Percentiles rank a stretch among this genome's conserved stretches.
phyloP scores from a whole-genome alignment of 2,797 vertebrate species.

The Brachymystax lenok region DNA sequence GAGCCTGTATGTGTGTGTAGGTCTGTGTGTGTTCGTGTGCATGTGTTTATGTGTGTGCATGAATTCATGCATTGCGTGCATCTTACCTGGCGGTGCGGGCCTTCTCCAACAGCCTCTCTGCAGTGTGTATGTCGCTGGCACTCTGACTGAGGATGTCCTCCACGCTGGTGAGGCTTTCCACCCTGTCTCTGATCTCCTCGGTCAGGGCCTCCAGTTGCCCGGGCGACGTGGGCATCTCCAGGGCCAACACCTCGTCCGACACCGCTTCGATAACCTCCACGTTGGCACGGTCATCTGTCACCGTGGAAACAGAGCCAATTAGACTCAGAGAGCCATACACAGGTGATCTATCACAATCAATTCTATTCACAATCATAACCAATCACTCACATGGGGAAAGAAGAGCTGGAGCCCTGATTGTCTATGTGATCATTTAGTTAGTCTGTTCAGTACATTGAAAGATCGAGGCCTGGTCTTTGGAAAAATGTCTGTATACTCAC shows the following conservation, averaged over 20 bases:
- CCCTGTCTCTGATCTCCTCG: constrained; percentile 85
- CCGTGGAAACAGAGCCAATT: not conserved
- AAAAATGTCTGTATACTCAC: constrained; percentile 59
- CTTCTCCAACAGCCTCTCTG: constrained; percentile 83
- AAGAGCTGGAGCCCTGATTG: too few relatives aligned
- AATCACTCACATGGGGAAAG: too few relatives aligned
- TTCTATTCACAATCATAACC: too few relatives aligned
- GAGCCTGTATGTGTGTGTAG: too few relatives aligned
- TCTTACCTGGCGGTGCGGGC: constrained; percentile 86
- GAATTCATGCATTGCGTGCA: not conserved
- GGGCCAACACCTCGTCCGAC: constrained; percentile 89
- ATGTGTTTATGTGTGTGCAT: constrained; percentile 39
- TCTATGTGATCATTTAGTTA: not conserved
- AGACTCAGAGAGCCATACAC: not conserved
- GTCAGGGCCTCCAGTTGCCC: constrained; percentile 87
- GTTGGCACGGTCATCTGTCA: constrained; percentile 64
- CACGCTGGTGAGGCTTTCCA: constrained; percentile 87
- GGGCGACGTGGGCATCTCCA: constrained; percentile 90
- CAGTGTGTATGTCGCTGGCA: constrained; percentile 80
- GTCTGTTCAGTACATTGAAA: too few relatives aligned
- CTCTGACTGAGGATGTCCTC: constrained; percentile 90
- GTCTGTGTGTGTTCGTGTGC: constrained; percentile 45
- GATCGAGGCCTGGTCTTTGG: too few relatives aligned
- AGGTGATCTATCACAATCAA: not conserved
- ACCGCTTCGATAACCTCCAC: constrained; percentile 83